Conservation (phyloP, 2,797 vertebrate species). For the Clarias pachynema region DNA sequence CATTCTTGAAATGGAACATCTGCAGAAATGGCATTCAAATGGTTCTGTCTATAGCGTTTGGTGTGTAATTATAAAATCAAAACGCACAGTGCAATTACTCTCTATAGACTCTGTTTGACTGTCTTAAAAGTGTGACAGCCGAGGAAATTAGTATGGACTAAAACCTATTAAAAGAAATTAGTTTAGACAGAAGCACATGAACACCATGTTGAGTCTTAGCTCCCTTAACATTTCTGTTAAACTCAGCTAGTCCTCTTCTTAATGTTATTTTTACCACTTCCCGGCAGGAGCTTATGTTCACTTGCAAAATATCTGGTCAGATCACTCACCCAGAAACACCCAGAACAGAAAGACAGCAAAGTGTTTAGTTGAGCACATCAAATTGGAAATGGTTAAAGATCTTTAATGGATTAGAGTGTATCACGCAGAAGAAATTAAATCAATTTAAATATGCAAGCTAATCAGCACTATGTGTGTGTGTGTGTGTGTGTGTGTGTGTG, state of each 20-base stretch:
- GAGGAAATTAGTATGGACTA: too few species aligned
- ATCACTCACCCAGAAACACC: neutral
- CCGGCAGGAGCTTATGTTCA: neutral
- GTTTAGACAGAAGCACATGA: too few species aligned
- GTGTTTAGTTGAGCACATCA: neutral
- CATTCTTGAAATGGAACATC: too few species aligned
- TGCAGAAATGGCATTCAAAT: too few species aligned
- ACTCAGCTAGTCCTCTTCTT: neutral
- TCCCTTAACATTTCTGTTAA: neutral
- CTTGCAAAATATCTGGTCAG: neutral
- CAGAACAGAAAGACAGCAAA: too few species aligned
- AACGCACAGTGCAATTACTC: too few species aligned
- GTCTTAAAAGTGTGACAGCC: too few species aligned
- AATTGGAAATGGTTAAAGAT: neutral
- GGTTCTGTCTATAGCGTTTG: too few species aligned
- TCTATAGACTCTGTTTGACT: too few species aligned
- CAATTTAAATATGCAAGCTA: neutral
- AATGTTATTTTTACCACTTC: neutral
- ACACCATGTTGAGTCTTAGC: neutral
- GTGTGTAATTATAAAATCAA: too few species aligned
- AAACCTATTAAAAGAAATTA: too few species aligned
- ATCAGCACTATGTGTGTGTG: neutral
- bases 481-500: too few species aligned
- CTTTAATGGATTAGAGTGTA: neutral
- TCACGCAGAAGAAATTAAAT: conserved; percentile 6